Base-by-base conservation (phyloP, 2,888 invertebrate genomes). In the Thecophora atra region DNA sequence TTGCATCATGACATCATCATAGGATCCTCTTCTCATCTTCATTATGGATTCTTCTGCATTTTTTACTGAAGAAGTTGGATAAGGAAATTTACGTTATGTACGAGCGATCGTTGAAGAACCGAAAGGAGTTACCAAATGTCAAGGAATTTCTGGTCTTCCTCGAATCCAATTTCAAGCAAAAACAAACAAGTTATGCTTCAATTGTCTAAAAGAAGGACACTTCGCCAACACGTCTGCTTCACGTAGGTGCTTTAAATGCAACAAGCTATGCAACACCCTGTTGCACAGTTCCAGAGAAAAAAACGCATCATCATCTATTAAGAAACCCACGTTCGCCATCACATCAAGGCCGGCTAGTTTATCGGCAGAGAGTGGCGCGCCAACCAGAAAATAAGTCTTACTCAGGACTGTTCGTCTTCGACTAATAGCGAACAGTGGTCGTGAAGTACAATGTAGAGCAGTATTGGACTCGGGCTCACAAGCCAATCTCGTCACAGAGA, bases 351-450 rank as follows among this genome's bases (percentile, higher is more conserved):
- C 52, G n/a, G 52, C n/a, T 5, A 52, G 52, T 17, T 52, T 52
- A 52, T 17, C 52, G 8, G 52, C 52, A n/a, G 8, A 11, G n/a
- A 17, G 6, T 52, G n/a, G 52, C n/a, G 8, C 8, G 15, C n/a
- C n/a, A 17, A 7, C 8, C 5, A 8, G n/a, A 17, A 52, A 52
- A 52, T 52, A 52, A 17, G 52, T 52, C 8, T n/a, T 52, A 52
- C 52, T 52, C 52, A 52, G 52, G 15, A 52, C 52, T 52, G 52
- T 52, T 7, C 52, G 52, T n/a, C 8, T 52, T 52, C 52, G 52
- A 52, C n/a, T 52, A n/a, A 52, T 52, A 52, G 11, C 52, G 52
- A 52, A 52, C 52, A 52, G 52, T 52, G 52, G 52, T 52, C 52
- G 11, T 52, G 52, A 52, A n/a, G n/a, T n/a, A n/a, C 13, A n/a